Conservation (phyloP, 2,888 invertebrate species). For the Lepidocyrtoides sp. region DNA sequence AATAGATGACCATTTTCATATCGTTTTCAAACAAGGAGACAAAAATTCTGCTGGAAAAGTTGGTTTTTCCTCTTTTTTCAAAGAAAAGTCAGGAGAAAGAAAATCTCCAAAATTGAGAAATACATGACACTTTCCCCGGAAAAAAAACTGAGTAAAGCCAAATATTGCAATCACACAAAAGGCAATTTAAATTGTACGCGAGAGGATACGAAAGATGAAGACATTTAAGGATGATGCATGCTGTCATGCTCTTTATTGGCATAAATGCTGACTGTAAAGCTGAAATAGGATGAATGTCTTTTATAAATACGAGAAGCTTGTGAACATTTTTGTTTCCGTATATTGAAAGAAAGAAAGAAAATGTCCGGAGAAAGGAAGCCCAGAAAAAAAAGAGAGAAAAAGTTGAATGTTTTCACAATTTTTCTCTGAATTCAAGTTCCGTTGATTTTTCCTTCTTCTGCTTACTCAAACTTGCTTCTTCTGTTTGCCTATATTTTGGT, state of each 20-base stretch:
- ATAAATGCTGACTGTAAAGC: not conserved
- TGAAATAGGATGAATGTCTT: not conserved
- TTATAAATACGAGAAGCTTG: not conserved
- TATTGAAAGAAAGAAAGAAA: not conserved
- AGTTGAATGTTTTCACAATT: slow-evolving; percentile 24
- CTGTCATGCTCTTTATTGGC: not conserved
- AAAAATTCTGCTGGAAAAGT: not conserved
- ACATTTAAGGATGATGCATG: slow-evolving; percentile 7
- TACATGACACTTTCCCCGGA: not conserved
- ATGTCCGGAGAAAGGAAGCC: not conserved
- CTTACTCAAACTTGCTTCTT: slow-evolving; percentile 3
- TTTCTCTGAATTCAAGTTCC: not conserved
- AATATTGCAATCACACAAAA: not conserved
- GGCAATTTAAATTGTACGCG: not conserved
- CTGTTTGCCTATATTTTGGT: slow-evolving; percentile 44
- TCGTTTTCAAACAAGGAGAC: not conserved
- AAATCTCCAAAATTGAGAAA: not conserved
- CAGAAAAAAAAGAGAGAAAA: not conserved
- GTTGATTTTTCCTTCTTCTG: not conserved
- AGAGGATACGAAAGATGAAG: not conserved
- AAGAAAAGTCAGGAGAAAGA: not conserved
- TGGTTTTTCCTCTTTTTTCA: not conserved
- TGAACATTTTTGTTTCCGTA: not conserved
- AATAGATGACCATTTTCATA: slow-evolving; percentile 14
- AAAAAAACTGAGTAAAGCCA: not conserved